Conservation (phyloP, 2,113 vertebrate species). For the Anser cygnoides region DNA sequence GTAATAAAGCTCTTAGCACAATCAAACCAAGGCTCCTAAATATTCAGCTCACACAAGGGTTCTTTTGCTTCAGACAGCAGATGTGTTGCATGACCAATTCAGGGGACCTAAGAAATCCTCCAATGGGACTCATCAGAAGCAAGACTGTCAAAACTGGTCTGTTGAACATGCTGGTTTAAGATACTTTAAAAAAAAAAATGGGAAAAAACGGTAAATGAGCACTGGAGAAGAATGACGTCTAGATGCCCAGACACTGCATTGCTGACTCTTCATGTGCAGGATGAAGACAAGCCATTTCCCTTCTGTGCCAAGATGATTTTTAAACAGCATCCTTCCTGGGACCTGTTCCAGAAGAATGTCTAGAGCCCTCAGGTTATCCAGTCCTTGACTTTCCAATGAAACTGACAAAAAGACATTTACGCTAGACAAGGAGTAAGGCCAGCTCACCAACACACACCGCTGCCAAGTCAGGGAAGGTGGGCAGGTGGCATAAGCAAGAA, state of each 20-base stretch:
- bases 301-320: neutral
- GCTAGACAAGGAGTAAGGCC: neutral
- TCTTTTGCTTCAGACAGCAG: slow-evolving; percentile 58
- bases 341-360: neutral
- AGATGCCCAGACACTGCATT: neutral
- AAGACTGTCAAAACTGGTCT: slow-evolving; percentile 41
- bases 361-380: neutral
- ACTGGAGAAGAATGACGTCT: neutral
- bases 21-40: slow-evolving; percentile 16
- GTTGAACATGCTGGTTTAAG: slow-evolving; percentile 5
- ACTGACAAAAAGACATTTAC: neutral
- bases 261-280: neutral
- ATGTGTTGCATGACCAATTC: slow-evolving; percentile 57
- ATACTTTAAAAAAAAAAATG: neutral
- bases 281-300: neutral
- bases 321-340: slow-evolving; percentile 25
- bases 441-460: neutral
- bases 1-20: slow-evolving; percentile 15
- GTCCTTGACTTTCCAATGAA: neutral
- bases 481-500: neutral
- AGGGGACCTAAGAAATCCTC: slow-evolving; percentile 50
- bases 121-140: slow-evolving; percentile 32
- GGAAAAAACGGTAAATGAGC: neutral
- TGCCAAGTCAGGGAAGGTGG: neutral
- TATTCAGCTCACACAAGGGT: slow-evolving; percentile 59